These are phyloP conservation scores for Ylistrum balloti DNA, from an alignment of 1,140 invertebrate species.

Conservation along the genomic window DNA sequence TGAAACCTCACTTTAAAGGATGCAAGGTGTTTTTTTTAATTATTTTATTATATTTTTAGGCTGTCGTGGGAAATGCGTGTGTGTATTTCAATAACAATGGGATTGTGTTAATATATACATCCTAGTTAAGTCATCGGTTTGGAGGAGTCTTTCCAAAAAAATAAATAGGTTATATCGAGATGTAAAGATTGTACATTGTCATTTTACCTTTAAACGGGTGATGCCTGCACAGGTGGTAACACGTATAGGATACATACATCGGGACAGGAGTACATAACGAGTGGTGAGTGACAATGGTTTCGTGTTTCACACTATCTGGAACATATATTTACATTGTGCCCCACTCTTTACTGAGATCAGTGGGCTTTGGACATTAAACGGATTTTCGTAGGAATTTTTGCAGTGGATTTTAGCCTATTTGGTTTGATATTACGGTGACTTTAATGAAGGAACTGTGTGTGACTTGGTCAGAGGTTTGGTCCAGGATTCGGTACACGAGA, in stretches of 20 bases:
- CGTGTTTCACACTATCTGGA: neutral
- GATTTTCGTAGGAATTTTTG: neutral
- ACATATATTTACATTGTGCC: neutral
- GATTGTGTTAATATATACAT: neutral
- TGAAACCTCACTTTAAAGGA: neutral
- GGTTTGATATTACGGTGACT: neutral
- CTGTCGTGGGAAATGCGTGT: neutral
- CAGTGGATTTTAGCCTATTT: neutral
- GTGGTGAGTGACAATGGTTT: constrained; percentile 16
- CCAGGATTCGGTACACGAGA: neutral
- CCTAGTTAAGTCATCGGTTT: neutral
- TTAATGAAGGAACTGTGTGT: neutral
- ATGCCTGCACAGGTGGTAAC: neutral
- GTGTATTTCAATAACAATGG: constrained; percentile 4
- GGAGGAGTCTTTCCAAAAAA: neutral
- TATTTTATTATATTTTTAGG: neutral
- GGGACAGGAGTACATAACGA: no score
- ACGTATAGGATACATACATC: neutral
- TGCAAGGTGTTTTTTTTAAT: neutral
- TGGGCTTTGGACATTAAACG: neutral
- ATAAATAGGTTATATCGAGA: neutral
- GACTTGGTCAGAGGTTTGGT: no score
- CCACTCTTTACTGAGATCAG: neutral
- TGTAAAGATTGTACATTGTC: constrained; percentile 12
- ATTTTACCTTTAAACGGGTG: constrained; percentile 27